phyloP scores from a whole-genome alignment of 2,113 vertebrate species.

The Pelvicachromis taeniatus region DNA sequence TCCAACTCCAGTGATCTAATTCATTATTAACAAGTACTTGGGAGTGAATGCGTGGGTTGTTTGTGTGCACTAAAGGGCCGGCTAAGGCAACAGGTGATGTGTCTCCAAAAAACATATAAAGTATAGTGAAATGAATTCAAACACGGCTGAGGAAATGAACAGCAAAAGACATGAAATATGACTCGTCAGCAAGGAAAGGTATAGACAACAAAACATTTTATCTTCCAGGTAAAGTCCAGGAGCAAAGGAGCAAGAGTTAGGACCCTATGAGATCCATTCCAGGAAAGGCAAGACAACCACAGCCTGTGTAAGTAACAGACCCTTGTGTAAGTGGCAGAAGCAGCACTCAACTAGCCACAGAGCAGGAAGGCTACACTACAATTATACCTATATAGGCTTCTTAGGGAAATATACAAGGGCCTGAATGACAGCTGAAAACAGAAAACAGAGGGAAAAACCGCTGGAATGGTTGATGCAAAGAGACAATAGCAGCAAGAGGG shows the following conservation, averaged over 20 bases:
- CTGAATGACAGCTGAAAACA: constrained; percentile 24
- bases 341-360: constrained; percentile 7
- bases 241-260: background rate
- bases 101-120: background rate
- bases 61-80: background rate
- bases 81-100: constrained; percentile 34
- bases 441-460: constrained; percentile 19
- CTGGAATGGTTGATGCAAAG: constrained; percentile 12
- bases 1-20: constrained; percentile 29
- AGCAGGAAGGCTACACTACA: constrained; percentile 48
- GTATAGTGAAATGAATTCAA: background rate
- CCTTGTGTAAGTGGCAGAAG: constrained; percentile 1
- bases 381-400: constrained; percentile 48
- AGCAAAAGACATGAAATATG: background rate
- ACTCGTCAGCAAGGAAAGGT: background rate
- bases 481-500: constrained; percentile 19
- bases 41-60: background rate
- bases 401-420: constrained; percentile 40
- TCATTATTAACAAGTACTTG: constrained; percentile 51
- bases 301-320: constrained; percentile 19
- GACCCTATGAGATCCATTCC: background rate
- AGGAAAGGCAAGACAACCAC: background rate
- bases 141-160: background rate
- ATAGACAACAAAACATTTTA: background rate
- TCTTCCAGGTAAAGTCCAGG: background rate